These are phyloP conservation scores for Catocala fraxini DNA, from an alignment of 2,888 invertebrate genomes.

Conservation along the genomic window DNA sequence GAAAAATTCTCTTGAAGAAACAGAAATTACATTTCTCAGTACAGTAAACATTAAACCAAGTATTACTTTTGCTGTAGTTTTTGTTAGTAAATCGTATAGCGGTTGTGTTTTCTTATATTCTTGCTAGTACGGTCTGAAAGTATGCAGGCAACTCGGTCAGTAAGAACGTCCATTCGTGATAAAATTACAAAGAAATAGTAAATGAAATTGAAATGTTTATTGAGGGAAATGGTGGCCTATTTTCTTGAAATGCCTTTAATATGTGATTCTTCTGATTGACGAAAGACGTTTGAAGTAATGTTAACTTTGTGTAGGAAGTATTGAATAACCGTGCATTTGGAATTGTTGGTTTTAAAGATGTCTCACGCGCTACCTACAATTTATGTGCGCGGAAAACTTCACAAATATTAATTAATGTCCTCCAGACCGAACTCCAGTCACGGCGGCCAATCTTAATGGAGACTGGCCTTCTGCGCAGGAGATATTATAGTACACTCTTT, in stretches of 20 bases:
- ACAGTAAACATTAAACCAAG: neutral
- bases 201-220: conserved; percentile 4
- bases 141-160: conserved; percentile 4
- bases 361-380: too few species aligned
- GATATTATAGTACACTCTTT: too few species aligned
- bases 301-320: too few species aligned
- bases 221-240: neutral
- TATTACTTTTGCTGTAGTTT: neutral
- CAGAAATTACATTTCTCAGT: conserved; percentile 2
- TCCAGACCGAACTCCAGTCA: too few species aligned
- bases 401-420: too few species aligned
- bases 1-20: conserved; percentile 1
- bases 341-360: too few species aligned
- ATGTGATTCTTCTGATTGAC: too few species aligned
- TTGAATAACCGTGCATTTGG: too few species aligned
- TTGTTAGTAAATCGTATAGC: conserved; percentile 4
- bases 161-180: neutral
- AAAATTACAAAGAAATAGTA: conserved; percentile 2
- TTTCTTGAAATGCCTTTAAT: neutral
- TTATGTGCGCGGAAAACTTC: too few species aligned
- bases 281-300: too few species aligned
- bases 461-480: too few species aligned
- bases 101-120: conserved; percentile 1
- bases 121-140: conserved; percentile 5
- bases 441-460: too few species aligned